phyloP scores from a whole-genome alignment of 2,113 vertebrate genomes.

The Puffinus mauretanicus region DNA sequence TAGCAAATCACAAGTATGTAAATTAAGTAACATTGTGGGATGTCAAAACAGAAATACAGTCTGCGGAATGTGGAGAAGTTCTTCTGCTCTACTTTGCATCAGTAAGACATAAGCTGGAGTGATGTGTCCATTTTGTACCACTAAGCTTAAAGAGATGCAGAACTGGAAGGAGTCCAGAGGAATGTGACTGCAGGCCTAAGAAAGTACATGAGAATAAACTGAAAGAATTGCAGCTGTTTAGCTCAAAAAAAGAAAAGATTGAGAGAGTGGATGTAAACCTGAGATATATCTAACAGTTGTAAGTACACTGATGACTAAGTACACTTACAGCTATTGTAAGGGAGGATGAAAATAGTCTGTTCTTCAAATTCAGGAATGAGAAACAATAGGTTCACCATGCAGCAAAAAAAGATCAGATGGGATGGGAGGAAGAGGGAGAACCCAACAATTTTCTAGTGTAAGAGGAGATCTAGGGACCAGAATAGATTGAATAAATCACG shows the following conservation, averaged over 20 bases:
- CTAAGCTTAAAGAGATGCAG: neutral
- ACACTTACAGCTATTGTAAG: neutral
- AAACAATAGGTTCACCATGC: neutral
- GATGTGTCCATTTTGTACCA: neutral
- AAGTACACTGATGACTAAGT: neutral
- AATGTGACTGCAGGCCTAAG: neutral
- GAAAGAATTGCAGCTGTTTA: neutral
- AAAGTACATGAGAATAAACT: neutral
- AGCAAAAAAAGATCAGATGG: neutral
- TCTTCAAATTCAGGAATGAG: neutral
- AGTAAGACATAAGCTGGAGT: neutral
- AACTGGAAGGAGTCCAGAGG: neutral
- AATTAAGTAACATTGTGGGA: neutral
- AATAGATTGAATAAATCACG: neutral
- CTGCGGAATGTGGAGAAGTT: neutral
- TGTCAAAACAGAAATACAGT: neutral
- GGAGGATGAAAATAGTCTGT: neutral
- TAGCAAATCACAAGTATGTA: neutral
- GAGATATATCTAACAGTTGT: neutral
- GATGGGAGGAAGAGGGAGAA: neutral
- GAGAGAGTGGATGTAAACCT: neutral
- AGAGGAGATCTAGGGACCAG: neutral
- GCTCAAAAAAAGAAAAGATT: neutral
- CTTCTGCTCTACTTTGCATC: neutral
- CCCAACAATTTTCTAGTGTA: neutral